phyloP scores from a whole-genome alignment of 2,797 vertebrate species.

The Austrolebias charrua region DNA sequence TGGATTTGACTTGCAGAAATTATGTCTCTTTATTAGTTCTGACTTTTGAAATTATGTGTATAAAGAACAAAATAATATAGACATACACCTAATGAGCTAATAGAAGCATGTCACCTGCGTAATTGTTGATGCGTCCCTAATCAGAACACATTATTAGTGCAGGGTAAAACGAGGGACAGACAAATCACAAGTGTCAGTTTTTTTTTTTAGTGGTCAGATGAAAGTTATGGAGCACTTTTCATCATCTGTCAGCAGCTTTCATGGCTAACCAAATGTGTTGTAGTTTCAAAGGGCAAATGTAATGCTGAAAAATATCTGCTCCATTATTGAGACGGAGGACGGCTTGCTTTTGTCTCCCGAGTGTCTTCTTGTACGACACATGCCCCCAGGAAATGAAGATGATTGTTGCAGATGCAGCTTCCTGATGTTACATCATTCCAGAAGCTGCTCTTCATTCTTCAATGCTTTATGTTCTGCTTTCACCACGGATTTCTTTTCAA shows the following conservation, averaged over 20 bases:
- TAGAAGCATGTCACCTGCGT: conserved; percentile 57
- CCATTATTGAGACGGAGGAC: conserved; percentile 9
- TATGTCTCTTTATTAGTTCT: conserved; percentile 57
- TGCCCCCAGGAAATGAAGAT: conserved; percentile 12
- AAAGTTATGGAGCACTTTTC: conserved; percentile 4
- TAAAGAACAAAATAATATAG: conserved; percentile 61
- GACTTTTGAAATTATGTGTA: conserved; percentile 69
- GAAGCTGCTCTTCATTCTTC: conserved; percentile 16
- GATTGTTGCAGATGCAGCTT: conserved; percentile 17
- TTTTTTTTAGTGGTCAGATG: conserved; percentile 35
- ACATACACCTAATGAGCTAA: conserved; percentile 66
- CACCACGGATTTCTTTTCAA: conserved; percentile 23
- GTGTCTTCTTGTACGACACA: not conserved
- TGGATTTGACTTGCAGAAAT: conserved; percentile 60
- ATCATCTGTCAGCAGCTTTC: not conserved
- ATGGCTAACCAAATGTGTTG: not conserved
- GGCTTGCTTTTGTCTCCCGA: not conserved
- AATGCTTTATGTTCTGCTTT: conserved; percentile 3
- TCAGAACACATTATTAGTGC: conserved; percentile 62
- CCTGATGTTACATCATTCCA: conserved; percentile 29
- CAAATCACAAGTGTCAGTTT: conserved; percentile 58
- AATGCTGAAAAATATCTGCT: conserved; percentile 1
- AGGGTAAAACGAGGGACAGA: conserved; percentile 47
- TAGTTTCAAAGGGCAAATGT: conserved; percentile 7
- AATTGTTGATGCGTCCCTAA: conserved; percentile 69